These are phyloP conservation scores for Andrena cerasifolii DNA, from an alignment of 1,140 invertebrate genomes.

Conservation along the genomic window DNA sequence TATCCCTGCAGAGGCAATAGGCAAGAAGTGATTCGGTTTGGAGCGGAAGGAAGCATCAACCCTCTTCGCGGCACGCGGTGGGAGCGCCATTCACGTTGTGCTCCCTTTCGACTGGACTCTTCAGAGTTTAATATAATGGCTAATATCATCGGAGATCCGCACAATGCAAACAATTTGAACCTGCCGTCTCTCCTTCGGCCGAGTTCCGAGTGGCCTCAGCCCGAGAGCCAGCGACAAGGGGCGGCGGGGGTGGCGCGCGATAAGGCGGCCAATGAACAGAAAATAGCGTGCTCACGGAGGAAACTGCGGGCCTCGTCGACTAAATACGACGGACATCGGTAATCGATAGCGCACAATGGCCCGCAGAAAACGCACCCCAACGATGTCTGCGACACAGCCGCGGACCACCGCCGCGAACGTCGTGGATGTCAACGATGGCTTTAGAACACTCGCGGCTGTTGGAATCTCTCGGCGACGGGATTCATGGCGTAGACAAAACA, in stretches of 20 bases:
- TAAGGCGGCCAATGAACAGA: slow-evolving; percentile 68
- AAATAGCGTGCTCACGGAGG: slow-evolving; percentile 60
- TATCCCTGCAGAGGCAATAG: slow-evolving; percentile 20
- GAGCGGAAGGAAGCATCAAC: slow-evolving; percentile 59
- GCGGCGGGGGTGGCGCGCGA: slow-evolving; percentile 41
- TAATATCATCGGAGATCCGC: slow-evolving; percentile 73
- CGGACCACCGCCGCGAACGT: neutral
- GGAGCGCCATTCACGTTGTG: slow-evolving; percentile 50
- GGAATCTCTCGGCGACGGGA: neutral
- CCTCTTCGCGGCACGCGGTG: slow-evolving; percentile 29
- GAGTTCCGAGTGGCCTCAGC: slow-evolving; percentile 10
- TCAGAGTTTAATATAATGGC: slow-evolving; percentile 75
- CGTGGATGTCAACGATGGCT: slow-evolving; percentile 1
- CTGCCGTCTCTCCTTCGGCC: slow-evolving; percentile 15
- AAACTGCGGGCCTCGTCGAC: slow-evolving; percentile 59
- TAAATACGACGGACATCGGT: slow-evolving; percentile 70
- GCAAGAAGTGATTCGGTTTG: slow-evolving; percentile 37
- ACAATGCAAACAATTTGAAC: slow-evolving; percentile 76
- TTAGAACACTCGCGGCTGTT: neutral
- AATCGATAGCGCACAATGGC: slow-evolving; percentile 70
- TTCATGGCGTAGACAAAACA: too few relatives aligned
- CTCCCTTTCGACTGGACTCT: slow-evolving; percentile 59
- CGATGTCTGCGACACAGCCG: slow-evolving; percentile 33
- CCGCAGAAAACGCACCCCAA: slow-evolving; percentile 50
- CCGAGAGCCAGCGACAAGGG: slow-evolving; percentile 5